Evolutionary conservation across 2,113 vertebrate species (phyloP).

Genomic region (Girardinichthys multiradiatus): DNA sequence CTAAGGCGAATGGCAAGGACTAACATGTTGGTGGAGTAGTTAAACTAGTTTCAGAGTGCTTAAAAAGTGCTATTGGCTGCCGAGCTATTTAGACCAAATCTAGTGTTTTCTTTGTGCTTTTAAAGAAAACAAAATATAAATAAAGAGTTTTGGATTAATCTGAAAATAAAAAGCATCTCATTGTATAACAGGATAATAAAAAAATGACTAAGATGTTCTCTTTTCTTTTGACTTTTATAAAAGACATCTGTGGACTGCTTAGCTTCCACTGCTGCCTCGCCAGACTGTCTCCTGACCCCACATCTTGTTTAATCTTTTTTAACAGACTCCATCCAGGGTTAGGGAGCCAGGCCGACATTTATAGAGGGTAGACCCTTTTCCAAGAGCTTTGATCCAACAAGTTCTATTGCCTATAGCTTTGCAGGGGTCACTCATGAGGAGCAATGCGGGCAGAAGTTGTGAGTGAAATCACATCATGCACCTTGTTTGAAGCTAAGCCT

Average conservation of each 20-base stretch:
- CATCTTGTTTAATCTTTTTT: constrained; percentile 64
- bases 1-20: constrained; percentile 3
- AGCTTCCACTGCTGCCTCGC: constrained; percentile 45
- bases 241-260: constrained; percentile 49
- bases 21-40: constrained; percentile 26
- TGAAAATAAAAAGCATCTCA: not conserved
- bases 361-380: constrained; percentile 70
- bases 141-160: not conserved
- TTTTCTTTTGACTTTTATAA: constrained; percentile 13
- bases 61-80: constrained; percentile 9
- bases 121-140: not conserved
- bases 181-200: not conserved
- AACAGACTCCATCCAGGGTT: constrained; percentile 62
- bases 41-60: constrained; percentile 41
- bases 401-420: constrained; percentile 59
- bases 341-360: constrained; percentile 65
- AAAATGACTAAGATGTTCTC: not conserved
- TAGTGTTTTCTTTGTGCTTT: not conserved
- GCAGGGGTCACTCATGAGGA: constrained; percentile 65
- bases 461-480: constrained; percentile 71
- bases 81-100: not conserved
- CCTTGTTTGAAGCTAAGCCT: constrained; percentile 11
- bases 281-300: constrained; percentile 60
- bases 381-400: constrained; percentile 74
- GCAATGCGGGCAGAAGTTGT: constrained; percentile 62